Base-by-base conservation (phyloP, 2,888 invertebrate genomes). In the Drosophila silvestris region DNA sequence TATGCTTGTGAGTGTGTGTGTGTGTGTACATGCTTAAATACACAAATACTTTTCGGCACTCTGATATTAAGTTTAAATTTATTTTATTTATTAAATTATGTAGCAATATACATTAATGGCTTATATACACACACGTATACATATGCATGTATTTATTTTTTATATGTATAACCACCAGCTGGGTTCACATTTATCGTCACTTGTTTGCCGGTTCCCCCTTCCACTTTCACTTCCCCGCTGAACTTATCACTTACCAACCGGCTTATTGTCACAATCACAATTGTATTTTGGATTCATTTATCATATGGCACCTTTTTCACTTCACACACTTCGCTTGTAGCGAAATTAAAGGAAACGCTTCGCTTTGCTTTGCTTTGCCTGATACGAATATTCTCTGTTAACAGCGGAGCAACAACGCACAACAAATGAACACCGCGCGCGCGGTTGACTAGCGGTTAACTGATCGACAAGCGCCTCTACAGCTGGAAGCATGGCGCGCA, bases 401-500 rank as follows among this genome's bases (percentile, higher is more conserved):
- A 62, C 62, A 62, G n/a, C 57, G 39, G 57, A 19, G 39, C 39
- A 57, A 28, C 39, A 39, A 33, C 67, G 67, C 51, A 52, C 69
- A 64, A 72, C 68, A 51, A 68, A 72, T n/a, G 50, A 81, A 70
- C 61, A 81, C 79, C 78, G 82, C 82, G 79, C 79, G 79, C 79
- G 79, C 79, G 78, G 74, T 54, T 81, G 73, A 73, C 82, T 79
- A 79, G 82, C 66, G 82, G 79, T 77, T 77, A 77, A 79, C 79
- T 79, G 79, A 79, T 79, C 79, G 73, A 33, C 78, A 77, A 69
- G 69, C 79, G 53, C 47, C 51, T 47, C 22, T 62, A 78, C 79
- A 79, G 81, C 79, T 79, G 79, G 62, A 63, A 63, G 62, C 78
- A 77, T 81, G 77, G 60, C 54, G 44, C 35, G 19, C 33, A 51